These are phyloP conservation scores for Megaleporinus macrocephalus DNA, from an alignment of 2,113 vertebrate species.

Conservation along the genomic window DNA sequence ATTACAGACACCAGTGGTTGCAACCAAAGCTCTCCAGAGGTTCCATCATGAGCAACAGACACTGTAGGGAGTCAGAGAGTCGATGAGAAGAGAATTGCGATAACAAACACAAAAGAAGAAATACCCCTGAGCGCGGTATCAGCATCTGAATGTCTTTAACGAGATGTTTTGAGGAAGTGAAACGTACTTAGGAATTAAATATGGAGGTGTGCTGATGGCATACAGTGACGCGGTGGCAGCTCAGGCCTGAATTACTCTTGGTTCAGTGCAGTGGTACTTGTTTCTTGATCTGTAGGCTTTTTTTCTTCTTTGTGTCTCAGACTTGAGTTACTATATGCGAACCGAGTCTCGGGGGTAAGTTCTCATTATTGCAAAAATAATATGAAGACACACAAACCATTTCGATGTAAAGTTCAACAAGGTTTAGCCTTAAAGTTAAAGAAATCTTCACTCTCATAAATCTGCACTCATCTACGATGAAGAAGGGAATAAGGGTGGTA, in stretches of 20 bases:
- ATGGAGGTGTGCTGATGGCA: background rate
- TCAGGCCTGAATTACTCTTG: background rate
- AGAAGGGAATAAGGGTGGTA: too few relatives aligned
- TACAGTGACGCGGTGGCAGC: background rate
- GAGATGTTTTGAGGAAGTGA: background rate
- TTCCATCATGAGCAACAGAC: background rate
- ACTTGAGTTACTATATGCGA: background rate
- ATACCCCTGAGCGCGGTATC: background rate
- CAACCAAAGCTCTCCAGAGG: background rate
- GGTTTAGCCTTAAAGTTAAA: background rate
- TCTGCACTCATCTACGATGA: background rate
- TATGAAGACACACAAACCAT: background rate
- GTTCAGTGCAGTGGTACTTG: background rate
- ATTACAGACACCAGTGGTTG: background rate
- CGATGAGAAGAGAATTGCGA: background rate
- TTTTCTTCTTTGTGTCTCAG: background rate
- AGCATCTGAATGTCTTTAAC: background rate
- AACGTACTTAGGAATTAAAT: background rate
- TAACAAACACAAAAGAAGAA: background rate
- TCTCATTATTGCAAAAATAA: background rate
- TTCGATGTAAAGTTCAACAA: background rate
- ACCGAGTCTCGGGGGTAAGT: background rate
- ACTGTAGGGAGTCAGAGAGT: background rate
- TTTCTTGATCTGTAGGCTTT: constrained; percentile 1
- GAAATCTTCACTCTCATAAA: background rate